Evolutionary conservation across 2,113 vertebrate species (phyloP), one percentile per base, ranked within the genome.

Genomic region (Rhinogobius similis): DNA sequence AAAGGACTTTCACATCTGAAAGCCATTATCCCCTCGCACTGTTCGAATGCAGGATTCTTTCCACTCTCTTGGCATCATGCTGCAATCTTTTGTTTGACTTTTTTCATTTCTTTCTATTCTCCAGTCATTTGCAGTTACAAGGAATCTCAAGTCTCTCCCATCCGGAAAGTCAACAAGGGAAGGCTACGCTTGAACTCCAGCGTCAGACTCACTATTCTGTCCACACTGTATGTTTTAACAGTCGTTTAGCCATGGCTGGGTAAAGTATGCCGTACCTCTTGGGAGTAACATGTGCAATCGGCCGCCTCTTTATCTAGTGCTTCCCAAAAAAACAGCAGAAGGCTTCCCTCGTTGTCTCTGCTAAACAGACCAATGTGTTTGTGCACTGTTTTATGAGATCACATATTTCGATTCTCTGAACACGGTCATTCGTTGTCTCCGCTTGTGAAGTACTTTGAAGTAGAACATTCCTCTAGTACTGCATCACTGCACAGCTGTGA

Each of bases 1-100:
- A 88, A 91, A 86, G 86, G 91, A 90, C 65, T 69, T n/a, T 23
- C 83, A 95, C 94, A 95, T 94, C 92, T 95, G 93, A 95, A 94
- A 94, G 82, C 93, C 80, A 94, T 94, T 94, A 94, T 88, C 74
- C 72, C 78, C 87, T 90, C 87, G 88, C 91, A 93, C 92, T 92
- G 89, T 89, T 90, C 89, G 91, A 86, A 52, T 92, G 91, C 74
- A 86, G 82, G 72, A 91, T 90, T 90, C 87, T 82, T 90, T 90
- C 86, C 79, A 66, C 83, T 90, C 86, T 82, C 87, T 75, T 89
- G 89, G 89, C 91, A 82, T 88, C 78, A 75, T 10, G 71, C 75
- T 80, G 75, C 76, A 77, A 75, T 88, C 88, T 78, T 80, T 69
- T 82, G 48, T 82, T 69, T 82, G 67, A 78, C 64, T 63, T 68